A percentile compares a stretch with the other conserved stretches of the same genome.
These are phyloP conservation scores for Heliopora coerulea DNA, from an alignment of 92 coral and sea anemone species.

Conservation along the genomic window DNA sequence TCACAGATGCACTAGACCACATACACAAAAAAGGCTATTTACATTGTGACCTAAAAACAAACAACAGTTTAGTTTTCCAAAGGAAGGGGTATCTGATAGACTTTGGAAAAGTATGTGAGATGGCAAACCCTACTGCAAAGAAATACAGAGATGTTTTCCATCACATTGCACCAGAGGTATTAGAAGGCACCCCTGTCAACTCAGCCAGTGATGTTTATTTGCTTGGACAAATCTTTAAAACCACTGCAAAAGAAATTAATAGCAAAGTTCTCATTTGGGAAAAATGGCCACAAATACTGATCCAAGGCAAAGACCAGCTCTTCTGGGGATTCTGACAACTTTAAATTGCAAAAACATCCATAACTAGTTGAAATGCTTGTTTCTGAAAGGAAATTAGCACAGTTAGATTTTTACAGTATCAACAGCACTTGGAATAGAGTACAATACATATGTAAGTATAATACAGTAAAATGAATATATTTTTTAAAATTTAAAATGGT, in stretches of 20 bases:
- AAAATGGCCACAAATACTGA: background rate
- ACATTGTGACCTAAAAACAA: conserved; percentile 48
- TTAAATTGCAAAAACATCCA: conserved; percentile 14
- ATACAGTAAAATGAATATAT: no score
- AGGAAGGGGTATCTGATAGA: conserved; percentile 51
- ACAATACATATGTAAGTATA: no score
- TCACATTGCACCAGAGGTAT: conserved; percentile 50
- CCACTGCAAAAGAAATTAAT: conserved; percentile 20
- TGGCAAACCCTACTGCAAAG: conserved; percentile 26
- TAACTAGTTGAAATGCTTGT: background rate
- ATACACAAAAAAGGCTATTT: conserved; percentile 43
- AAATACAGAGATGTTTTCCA: conserved; percentile 41
- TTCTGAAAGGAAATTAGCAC: background rate
- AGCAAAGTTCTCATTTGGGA: conserved; percentile 19
- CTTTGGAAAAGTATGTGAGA: conserved; percentile 54
- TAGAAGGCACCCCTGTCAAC: conserved; percentile 39
- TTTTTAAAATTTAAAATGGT: no score
- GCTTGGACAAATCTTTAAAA: conserved; percentile 33
- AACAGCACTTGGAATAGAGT: background rate
- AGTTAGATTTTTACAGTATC: background rate
- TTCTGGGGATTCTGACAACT: conserved; percentile 28
- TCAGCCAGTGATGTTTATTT: conserved; percentile 49
- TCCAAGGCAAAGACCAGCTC: conserved; percentile 27
- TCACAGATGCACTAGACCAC: conserved; percentile 54
- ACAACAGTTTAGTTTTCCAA: conserved; percentile 25